A percentile compares a stretch with the other conserved stretches of the same genome.
Conservation (phyloP, 2,113 vertebrate genomes). For the Mus musculus region DNA sequence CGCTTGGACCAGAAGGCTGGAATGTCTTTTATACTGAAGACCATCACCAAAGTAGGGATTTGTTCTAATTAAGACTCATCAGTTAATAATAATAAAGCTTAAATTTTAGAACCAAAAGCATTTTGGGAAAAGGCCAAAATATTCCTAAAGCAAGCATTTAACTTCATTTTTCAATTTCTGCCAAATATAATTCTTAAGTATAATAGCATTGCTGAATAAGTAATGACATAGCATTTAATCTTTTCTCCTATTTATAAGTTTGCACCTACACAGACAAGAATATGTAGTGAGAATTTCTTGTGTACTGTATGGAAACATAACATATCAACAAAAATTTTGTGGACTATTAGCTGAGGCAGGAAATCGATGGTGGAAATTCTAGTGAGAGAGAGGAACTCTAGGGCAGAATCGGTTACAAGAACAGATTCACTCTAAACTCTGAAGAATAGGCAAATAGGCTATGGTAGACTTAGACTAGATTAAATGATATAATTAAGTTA, state of each 20-base stretch:
- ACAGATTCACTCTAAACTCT: no score
- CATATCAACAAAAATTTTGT: no score
- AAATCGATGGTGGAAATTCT: no score
- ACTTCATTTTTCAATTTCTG: slow-evolving; percentile 3
- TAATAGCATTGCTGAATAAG: slow-evolving; percentile 20
- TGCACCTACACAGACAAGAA: not conserved
- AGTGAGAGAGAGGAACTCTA: no score
- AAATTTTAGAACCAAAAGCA: not conserved
- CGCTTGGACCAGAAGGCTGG: no score
- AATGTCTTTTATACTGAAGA: not conserved
- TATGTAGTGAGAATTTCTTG: no score
- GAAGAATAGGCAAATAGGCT: no score
- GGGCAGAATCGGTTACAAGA: no score
- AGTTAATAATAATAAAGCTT: not conserved
- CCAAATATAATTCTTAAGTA: not conserved
- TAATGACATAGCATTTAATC: not conserved
- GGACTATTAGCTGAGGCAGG: no score
- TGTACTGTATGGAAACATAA: no score
- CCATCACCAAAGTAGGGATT: not conserved
- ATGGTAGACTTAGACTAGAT: no score
- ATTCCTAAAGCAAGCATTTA: not conserved
- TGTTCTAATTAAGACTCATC: not conserved
- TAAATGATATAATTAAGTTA: no score
- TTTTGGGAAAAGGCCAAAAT: not conserved
- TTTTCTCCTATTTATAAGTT: not conserved